These are phyloP conservation scores for Opisthocomus hoazin DNA, from an alignment of 2,113 vertebrate species.

Conservation along the genomic window DNA sequence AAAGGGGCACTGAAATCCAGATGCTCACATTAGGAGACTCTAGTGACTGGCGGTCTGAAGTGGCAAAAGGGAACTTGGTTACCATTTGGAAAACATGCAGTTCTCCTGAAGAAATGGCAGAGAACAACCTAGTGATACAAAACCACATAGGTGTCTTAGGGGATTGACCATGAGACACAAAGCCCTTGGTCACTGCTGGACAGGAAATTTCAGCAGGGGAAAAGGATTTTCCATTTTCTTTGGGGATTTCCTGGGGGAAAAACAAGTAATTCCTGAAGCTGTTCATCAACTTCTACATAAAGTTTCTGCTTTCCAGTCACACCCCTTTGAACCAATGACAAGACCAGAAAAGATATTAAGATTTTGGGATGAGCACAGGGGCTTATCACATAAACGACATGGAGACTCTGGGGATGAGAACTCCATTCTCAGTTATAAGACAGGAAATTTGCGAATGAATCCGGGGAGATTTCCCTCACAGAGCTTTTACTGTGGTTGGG, in stretches of 20 bases:
- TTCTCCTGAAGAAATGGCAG: neutral
- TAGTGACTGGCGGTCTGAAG: neutral
- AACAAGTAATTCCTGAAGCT: neutral
- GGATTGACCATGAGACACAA: neutral
- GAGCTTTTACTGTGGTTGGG: neutral
- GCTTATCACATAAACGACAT: neutral
- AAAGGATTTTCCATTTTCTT: neutral
- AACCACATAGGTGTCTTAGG: neutral
- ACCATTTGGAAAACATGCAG: neutral
- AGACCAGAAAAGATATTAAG: neutral
- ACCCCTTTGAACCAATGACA: neutral
- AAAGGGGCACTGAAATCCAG: neutral
- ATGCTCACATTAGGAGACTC: neutral
- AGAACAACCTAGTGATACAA: neutral
- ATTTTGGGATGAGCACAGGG: neutral
- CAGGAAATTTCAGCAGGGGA: neutral
- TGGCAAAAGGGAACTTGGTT: neutral
- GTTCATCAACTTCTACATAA: neutral
- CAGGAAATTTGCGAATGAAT: neutral
- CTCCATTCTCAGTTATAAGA: neutral
- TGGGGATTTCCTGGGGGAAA: neutral
- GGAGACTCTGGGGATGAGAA: neutral
- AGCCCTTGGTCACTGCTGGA: neutral
- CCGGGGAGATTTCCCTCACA: neutral
- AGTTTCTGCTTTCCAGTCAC: neutral